phyloP scores from a whole-genome alignment of 2,797 vertebrate genomes.

The Yasuhikotakia modesta region DNA sequence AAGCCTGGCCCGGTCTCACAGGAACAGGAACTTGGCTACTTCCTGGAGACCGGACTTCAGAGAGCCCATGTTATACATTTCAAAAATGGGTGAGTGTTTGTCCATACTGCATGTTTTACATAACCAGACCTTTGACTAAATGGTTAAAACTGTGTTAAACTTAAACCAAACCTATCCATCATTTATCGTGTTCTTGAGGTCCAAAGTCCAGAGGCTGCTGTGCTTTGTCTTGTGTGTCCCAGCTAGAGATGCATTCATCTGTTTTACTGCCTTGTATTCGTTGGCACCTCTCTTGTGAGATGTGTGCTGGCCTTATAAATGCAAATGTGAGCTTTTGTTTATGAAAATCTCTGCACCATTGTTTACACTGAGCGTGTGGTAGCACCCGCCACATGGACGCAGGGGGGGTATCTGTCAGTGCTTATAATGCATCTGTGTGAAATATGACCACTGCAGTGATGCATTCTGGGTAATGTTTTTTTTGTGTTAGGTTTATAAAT shows the following conservation, averaged over 20 bases:
- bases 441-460: constrained; percentile 31
- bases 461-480: constrained; percentile 37
- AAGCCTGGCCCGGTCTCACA: constrained; percentile 91
- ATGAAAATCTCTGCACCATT: constrained; percentile 1
- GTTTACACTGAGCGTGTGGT: constrained; percentile 2
- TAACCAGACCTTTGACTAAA: too few relatives aligned
- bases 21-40: constrained; percentile 97
- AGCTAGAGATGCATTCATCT: not conserved
- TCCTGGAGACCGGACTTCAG: constrained; percentile 96
- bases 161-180: too few relatives aligned
- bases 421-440: constrained; percentile 32
- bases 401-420: constrained; percentile 32
- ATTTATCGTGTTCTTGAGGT: too few relatives aligned
- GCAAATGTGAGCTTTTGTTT: not conserved
- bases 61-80: constrained; percentile 98
- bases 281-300: constrained; percentile 2
- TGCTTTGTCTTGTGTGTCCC: too few relatives aligned
- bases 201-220: too few relatives aligned
- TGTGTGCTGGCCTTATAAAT: not conserved
- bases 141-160: too few relatives aligned
- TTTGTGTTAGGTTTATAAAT: constrained; percentile 30
- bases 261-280: not conserved
- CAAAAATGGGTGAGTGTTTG: constrained; percentile 90
- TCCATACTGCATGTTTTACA: not conserved
- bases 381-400: not conserved